phyloP scores from a whole-genome alignment of 2,797 vertebrate genomes.

The Meriones psammophilus region DNA sequence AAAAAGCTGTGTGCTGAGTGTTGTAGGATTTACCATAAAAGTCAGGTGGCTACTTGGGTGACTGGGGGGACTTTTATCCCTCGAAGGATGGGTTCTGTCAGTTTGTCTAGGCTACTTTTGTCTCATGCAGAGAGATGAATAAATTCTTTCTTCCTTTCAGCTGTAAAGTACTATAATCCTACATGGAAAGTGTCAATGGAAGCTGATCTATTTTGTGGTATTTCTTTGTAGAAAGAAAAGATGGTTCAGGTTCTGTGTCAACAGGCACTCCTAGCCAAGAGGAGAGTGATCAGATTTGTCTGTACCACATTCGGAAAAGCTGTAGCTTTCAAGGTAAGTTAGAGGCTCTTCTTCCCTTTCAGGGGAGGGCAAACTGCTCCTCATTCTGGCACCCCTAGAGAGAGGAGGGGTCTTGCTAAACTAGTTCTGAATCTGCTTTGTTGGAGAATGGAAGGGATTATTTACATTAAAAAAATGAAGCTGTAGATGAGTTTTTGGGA shows the following conservation, averaged over 20 bases:
- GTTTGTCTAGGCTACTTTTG: background rate
- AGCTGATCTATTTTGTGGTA: conserved; percentile 4
- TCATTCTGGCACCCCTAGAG: background rate
- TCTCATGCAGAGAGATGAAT: background rate
- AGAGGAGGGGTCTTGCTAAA: background rate
- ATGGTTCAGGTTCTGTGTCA: conserved; percentile 57
- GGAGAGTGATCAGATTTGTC: conserved; percentile 90
- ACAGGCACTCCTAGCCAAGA: conserved; percentile 77
- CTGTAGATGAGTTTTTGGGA: background rate
- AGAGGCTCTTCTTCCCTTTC: background rate
- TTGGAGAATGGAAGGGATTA: conserved; percentile 8
- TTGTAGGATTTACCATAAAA: background rate
- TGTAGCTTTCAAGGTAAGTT: conserved; percentile 93
- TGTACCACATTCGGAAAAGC: conserved; percentile 91
- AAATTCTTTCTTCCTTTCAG: conserved; percentile 9
- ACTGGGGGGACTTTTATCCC: background rate
- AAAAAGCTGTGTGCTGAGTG: background rate
- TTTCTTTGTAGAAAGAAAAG: conserved; percentile 85
- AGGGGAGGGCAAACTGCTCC: background rate
- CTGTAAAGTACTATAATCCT: background rate
- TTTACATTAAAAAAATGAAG: conserved; percentile 60
- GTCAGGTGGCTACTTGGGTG: background rate
- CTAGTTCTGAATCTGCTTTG: conserved; percentile 20
- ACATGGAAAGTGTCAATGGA: background rate
- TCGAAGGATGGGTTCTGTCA: background rate